Conservation (phyloP, 2,797 vertebrate genomes). For the Platalea minor region DNA sequence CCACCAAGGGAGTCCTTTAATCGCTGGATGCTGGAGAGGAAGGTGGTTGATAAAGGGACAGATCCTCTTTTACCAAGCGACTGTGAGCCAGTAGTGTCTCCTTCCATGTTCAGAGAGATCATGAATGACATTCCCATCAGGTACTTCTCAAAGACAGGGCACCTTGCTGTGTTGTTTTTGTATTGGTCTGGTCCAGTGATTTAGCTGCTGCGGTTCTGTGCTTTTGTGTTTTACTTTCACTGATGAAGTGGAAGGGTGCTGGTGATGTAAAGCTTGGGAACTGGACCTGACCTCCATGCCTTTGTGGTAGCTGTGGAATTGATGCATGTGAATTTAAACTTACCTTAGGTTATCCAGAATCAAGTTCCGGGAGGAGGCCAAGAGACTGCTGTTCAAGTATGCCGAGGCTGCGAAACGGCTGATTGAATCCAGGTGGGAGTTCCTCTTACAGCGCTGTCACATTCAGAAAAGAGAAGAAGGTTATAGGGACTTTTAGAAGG, state of each 20-base stretch:
- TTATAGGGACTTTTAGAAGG: background rate
- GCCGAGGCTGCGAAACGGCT: constrained; percentile 95
- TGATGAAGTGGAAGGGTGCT: background rate
- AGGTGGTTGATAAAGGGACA: constrained; percentile 91
- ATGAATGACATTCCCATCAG: constrained; percentile 99
- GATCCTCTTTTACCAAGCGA: constrained; percentile 93
- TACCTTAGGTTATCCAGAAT: constrained; percentile 90
- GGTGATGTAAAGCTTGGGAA: background rate
- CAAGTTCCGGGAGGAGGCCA: constrained; percentile 97
- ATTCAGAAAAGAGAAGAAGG: background rate
- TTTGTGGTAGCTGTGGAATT: background rate
- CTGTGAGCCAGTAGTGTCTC: constrained; percentile 91
- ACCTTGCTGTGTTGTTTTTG: background rate
- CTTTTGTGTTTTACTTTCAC: background rate
- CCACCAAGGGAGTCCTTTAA: constrained; percentile 97
- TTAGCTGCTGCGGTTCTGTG: background rate
- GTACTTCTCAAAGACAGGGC: constrained; percentile 57
- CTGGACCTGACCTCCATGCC: background rate
- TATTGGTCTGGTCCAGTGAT: background rate
- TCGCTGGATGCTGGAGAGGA: constrained; percentile 95
- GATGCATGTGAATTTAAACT: background rate
- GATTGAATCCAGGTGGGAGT: constrained; percentile 92
- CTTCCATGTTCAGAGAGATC: constrained; percentile 98
- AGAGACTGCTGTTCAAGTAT: constrained; percentile 93
- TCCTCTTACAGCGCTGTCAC: background rate